Evolutionary conservation across 2,888 invertebrate species (phyloP), one percentile per base, ranked within the genome.

Genomic region (Bombylius major): DNA sequence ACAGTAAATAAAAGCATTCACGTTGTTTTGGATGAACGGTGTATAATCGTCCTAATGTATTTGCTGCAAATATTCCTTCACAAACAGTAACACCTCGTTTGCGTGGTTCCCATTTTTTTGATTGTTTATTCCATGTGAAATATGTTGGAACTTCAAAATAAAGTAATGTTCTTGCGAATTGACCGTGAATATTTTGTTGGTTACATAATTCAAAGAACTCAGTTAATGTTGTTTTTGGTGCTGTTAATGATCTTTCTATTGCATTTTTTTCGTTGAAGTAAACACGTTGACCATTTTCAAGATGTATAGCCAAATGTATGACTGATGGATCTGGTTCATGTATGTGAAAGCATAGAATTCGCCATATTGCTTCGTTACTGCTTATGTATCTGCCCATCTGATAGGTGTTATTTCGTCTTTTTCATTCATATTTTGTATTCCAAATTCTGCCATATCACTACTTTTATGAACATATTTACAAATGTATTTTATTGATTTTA

Each of bases 401-500:
- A 46, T 55, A 58, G 8, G 54, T 36, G 51, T 48, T 42, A 61
- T 42, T 56, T 59, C 57, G 23, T 57, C 55, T 44, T 51, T 53
- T 55, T 39, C 46, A 52, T 59, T 56, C 12, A 50, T 45, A 56
- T 58, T 59, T 54, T 51, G 53, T 7, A 56, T 48, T 3, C 50
- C 55, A 59, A 59, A 61, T 33, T 56, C 51, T 2, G 58, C 60
- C 59, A 60, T 56, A 53, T 60, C 56, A 45, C 58, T 59, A 31
- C 59, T 56, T 49, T 59, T 61, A 44, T 51, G 47, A 12, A 58
- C 56, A 56, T 59, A 60, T 56, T 59, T 61, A 52, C 56, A 58
- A n/a, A 73, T 64, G 55, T 70, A 70, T 64, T 70, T 70, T 1
- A 74, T 67, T 0, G 71, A 70, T 63, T 70, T 70, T 1, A 74